These are phyloP conservation scores for Thunnus albacares DNA, from an alignment of 2,797 vertebrate genomes.

Conservation along the genomic window DNA sequence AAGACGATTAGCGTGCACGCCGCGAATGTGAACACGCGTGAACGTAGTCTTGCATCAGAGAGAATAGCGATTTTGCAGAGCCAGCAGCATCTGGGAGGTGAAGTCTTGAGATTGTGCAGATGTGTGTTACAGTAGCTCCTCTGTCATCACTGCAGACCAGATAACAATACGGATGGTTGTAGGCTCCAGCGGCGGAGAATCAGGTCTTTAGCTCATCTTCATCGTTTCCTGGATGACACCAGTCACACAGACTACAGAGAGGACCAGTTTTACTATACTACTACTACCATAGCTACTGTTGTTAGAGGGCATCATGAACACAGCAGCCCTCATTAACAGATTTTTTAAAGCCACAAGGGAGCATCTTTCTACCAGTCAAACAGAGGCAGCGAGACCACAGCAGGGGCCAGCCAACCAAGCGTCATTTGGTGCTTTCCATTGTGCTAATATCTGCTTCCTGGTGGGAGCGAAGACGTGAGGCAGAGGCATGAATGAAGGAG, in stretches of 20 bases:
- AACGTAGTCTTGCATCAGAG: neutral
- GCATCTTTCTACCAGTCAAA: neutral
- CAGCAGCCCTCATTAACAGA: no score
- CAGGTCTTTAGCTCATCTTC: neutral
- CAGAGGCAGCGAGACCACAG: neutral
- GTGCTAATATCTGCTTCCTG: no score
- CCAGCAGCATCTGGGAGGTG: neutral
- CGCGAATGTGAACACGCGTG: neutral
- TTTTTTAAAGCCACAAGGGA: neutral
- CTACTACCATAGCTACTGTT: no score
- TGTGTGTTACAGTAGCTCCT: neutral
- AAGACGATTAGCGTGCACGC: neutral
- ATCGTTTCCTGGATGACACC: neutral
- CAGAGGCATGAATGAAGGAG: no score
- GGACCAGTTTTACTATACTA: no score
- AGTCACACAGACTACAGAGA: no score
- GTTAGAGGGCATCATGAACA: no score
- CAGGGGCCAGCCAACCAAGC: no score
- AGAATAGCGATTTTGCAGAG: neutral
- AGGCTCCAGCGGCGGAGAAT: no score
- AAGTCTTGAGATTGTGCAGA: slow-evolving; percentile 2
- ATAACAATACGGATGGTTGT: neutral
- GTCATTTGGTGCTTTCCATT: no score
- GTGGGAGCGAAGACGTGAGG: no score
- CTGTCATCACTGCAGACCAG: neutral